phyloP scores from a whole-genome alignment of 2,797 vertebrate genomes.

The Channallabes apus region DNA sequence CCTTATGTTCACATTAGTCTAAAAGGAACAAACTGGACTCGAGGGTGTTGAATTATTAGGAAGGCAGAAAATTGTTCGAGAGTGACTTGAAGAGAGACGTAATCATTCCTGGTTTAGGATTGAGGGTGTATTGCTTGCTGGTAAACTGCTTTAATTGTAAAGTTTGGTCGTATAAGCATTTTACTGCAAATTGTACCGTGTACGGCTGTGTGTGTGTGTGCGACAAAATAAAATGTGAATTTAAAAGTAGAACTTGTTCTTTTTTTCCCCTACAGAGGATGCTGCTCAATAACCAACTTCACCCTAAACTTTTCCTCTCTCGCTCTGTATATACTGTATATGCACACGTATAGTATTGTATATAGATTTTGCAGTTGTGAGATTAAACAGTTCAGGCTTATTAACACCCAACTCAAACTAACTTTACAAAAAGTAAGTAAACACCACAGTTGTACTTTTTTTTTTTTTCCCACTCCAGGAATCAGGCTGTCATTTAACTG shows the following conservation, averaged over 20 bases:
- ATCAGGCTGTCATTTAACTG: conserved; percentile 8
- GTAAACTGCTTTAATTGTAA: background rate
- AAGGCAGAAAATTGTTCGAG: background rate
- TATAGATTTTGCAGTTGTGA: background rate
- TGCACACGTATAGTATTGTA: background rate
- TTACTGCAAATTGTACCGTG: no score
- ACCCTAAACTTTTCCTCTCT: background rate
- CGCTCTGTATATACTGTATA: background rate
- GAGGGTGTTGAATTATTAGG: background rate
- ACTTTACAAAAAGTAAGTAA: background rate
- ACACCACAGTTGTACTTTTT: background rate
- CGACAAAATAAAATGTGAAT: no score
- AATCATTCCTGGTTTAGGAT: background rate
- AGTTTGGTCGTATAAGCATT: background rate
- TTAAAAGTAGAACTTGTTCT: no score
- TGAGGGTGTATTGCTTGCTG: background rate
- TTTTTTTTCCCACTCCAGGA: background rate
- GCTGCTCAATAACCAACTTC: background rate
- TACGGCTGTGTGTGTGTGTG: no score
- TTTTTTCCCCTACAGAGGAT: background rate
- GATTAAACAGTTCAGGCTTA: background rate
- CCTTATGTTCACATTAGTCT: no score
- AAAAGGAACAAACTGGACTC: background rate
- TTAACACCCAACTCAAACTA: background rate
- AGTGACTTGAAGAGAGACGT: background rate